These are phyloP conservation scores for Oryzias javanicus DNA, from an alignment of 2,113 vertebrate genomes.

Conservation along the genomic window DNA sequence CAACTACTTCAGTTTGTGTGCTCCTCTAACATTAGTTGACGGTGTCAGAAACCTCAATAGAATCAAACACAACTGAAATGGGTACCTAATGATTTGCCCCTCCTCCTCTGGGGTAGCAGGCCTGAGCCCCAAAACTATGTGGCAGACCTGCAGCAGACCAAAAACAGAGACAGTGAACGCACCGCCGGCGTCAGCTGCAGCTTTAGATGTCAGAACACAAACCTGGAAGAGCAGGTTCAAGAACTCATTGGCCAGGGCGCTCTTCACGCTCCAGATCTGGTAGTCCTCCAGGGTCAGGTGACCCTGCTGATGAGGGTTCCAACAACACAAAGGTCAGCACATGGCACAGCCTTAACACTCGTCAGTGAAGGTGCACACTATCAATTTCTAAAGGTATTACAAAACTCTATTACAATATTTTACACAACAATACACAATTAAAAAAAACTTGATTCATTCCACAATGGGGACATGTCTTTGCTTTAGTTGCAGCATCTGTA, in stretches of 20 bases:
- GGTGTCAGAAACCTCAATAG: too few species aligned
- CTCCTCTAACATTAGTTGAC: too few species aligned
- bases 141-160: conserved; percentile 84
- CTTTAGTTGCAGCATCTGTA: too few species aligned
- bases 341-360: too few species aligned
- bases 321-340: conserved; percentile 19
- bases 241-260: conserved; percentile 95
- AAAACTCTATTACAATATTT: too few species aligned
- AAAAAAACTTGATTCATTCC: too few species aligned
- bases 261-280: conserved; percentile 99
- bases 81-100: conserved; percentile 94
- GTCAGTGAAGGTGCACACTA: too few species aligned
- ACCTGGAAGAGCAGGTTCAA: conserved; percentile 98
- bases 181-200: background rate
- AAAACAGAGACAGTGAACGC: background rate
- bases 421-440: too few species aligned
- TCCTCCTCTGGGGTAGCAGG: conserved; percentile 95
- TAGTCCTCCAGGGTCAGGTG: conserved; percentile 97
- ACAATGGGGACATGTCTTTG: too few species aligned
- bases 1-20: too few species aligned
- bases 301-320: conserved; percentile 78
- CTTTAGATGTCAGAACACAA: conserved; percentile 1
- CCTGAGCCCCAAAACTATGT: conserved; percentile 93
- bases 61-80: background rate
- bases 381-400: too few species aligned